Conservation (phyloP, 30 jellyfish, hydroid and myxozoan genomes). For the Cassiopea xamachana region DNA sequence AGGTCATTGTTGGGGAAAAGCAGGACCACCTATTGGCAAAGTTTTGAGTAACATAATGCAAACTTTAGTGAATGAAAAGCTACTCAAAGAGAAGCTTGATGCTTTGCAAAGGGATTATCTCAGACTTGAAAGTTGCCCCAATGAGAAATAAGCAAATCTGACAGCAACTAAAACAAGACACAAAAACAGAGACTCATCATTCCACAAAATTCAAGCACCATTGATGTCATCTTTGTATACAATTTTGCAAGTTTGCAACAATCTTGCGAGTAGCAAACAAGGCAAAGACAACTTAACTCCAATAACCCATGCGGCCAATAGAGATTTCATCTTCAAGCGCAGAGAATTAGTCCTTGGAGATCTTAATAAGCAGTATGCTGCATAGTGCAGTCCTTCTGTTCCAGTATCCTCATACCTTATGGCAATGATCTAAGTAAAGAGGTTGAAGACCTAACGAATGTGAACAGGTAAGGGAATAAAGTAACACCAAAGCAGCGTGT, state of each 20-base stretch:
- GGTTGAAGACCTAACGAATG: constrained; percentile 40
- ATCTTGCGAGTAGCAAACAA: constrained; percentile 22
- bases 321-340: no score
- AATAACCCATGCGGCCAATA: not conserved
- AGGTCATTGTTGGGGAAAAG: constrained; percentile 17
- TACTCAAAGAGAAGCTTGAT: constrained; percentile 34
- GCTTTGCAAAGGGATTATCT: constrained; percentile 26
- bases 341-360: no score
- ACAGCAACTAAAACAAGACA: constrained; percentile 22
- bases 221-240: constrained; percentile 31
- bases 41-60: constrained; percentile 45
- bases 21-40: constrained; percentile 40
- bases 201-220: not conserved
- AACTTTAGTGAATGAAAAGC: constrained; percentile 24
- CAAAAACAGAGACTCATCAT: not conserved
- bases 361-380: no score
- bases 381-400: no score
- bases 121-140: constrained; percentile 51
- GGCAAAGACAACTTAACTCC: constrained; percentile 9
- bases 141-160: constrained; percentile 6
- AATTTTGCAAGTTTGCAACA: constrained; percentile 39
- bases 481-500: no score
- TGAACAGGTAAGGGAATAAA: not conserved
- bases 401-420: no score
- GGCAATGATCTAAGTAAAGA: constrained; percentile 15